phyloP scores from a whole-genome alignment of 2,888 invertebrate species.

The Smittia sp. region DNA sequence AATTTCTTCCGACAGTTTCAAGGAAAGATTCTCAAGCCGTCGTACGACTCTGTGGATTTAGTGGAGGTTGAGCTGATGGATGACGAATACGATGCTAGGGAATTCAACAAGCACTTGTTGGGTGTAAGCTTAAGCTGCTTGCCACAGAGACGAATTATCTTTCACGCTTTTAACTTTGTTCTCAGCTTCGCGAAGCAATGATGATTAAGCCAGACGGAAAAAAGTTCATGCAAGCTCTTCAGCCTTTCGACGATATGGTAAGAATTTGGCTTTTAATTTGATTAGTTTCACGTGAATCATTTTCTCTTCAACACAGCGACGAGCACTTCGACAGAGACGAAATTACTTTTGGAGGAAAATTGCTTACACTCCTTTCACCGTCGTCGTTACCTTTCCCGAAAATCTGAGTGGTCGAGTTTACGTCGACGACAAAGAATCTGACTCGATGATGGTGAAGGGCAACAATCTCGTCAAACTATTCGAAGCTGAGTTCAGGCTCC shows the following conservation, averaged over 20 bases:
- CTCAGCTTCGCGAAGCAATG: constrained; percentile 55
- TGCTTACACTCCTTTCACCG: constrained; percentile 63
- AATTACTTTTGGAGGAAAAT: constrained; percentile 63
- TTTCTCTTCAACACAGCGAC: constrained; percentile 56
- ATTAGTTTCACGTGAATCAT: not conserved
- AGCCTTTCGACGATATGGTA: constrained; percentile 66
- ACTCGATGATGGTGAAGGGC: constrained; percentile 52
- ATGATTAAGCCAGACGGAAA: constrained; percentile 59
- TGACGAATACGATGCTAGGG: constrained; percentile 57
- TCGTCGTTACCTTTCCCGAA: constrained; percentile 65
- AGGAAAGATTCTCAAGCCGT: constrained; percentile 65
- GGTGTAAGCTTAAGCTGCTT: no score
- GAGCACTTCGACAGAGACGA: constrained; percentile 60
- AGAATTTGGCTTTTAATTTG: constrained; percentile 45
- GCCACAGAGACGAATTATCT: no score
- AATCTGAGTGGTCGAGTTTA: constrained; percentile 56
- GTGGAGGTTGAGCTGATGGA: constrained; percentile 72
- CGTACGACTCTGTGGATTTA: constrained; percentile 76
- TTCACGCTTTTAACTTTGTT: no score
- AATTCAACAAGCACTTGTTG: constrained; percentile 55
- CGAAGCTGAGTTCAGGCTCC: constrained; percentile 61
- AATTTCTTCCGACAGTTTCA: constrained; percentile 54
- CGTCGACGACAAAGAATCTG: constrained; percentile 57
- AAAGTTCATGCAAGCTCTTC: constrained; percentile 56
- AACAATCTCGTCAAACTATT: constrained; percentile 56